phyloP scores from a whole-genome alignment of 2,797 vertebrate genomes.

The Phalloptychus januarius region DNA sequence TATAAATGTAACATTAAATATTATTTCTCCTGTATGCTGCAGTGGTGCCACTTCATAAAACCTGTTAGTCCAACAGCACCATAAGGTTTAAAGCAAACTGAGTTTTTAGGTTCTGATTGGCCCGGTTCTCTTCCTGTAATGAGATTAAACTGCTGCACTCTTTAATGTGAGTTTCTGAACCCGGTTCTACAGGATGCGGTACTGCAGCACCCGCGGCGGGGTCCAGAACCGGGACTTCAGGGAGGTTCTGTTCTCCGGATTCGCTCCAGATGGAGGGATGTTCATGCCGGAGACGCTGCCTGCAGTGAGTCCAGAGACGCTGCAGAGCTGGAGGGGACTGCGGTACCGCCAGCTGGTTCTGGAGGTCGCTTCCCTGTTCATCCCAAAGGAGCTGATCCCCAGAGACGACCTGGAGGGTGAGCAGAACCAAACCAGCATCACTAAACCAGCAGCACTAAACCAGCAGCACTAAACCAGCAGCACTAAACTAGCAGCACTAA shows the following conservation, averaged over 20 bases:
- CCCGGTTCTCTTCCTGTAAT: background rate
- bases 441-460: no score
- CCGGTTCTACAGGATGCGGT: slow-evolving; percentile 78
- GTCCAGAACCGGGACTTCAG: slow-evolving; percentile 77
- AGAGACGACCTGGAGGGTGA: slow-evolving; percentile 81
- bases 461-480: no score
- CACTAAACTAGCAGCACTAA: no score
- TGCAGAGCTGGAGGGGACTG: slow-evolving; percentile 81
- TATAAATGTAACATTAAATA: no score
- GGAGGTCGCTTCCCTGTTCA: slow-evolving; percentile 86
- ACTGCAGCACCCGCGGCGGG: slow-evolving; percentile 87
- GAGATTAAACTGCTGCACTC: no score
- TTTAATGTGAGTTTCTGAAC: background rate
- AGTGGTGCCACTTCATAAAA: no score
- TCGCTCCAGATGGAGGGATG: slow-evolving; percentile 89
- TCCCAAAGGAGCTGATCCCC: slow-evolving; percentile 80
- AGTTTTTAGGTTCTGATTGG: background rate
- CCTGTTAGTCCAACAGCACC: no score
- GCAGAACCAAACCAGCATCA: slow-evolving; percentile 1
- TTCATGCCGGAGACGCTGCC: slow-evolving; percentile 89
- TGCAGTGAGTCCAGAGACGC: slow-evolving; percentile 67
- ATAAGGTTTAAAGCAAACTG: background rate
- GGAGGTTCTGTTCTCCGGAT: slow-evolving; percentile 89
- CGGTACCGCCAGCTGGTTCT: slow-evolving; percentile 85
- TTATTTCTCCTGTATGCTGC: no score